Conservation (phyloP, 35 echinoderm and acorn worm genomes). For the Heliocidaris erythrogramma region DNA sequence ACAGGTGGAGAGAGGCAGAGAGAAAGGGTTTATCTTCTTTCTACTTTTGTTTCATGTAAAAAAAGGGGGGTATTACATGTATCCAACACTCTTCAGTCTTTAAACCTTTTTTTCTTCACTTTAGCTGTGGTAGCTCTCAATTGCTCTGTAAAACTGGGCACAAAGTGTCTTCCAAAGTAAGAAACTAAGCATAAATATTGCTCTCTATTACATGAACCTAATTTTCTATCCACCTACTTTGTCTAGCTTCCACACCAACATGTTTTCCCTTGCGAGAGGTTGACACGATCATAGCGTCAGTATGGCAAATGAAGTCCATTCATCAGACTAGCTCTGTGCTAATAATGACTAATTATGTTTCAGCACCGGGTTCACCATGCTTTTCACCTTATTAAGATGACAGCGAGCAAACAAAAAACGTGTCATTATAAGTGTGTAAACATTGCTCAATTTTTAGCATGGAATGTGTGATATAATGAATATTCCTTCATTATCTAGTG, state of each 20-base stretch:
- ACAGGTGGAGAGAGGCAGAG: neutral
- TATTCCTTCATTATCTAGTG: neutral
- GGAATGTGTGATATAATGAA: neutral
- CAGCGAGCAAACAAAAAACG: neutral
- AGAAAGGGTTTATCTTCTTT: neutral
- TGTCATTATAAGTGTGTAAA: slow-evolving; percentile 12
- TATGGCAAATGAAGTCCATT: neutral
- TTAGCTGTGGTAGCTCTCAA: too few relatives aligned
- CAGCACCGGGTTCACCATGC: neutral
- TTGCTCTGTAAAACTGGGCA: too few relatives aligned
- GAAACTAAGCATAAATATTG: too few relatives aligned
- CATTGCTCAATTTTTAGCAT: neutral
- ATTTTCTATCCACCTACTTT: neutral
- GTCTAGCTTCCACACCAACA: neutral
- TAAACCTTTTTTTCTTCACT: too few relatives aligned
- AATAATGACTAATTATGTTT: slow-evolving; percentile 19
- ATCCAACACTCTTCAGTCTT: too few relatives aligned
- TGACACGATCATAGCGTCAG: neutral
- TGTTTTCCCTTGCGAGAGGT: neutral
- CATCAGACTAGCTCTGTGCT: neutral
- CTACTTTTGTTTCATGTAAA: too few relatives aligned
- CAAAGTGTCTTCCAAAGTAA: too few relatives aligned
- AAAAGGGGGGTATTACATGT: too few relatives aligned
- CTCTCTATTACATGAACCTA: too few relatives aligned
- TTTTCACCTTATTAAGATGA: neutral